Evolutionary conservation across 2,797 vertebrate species (phyloP).

Genomic region (Anguilla anguilla): DNA sequence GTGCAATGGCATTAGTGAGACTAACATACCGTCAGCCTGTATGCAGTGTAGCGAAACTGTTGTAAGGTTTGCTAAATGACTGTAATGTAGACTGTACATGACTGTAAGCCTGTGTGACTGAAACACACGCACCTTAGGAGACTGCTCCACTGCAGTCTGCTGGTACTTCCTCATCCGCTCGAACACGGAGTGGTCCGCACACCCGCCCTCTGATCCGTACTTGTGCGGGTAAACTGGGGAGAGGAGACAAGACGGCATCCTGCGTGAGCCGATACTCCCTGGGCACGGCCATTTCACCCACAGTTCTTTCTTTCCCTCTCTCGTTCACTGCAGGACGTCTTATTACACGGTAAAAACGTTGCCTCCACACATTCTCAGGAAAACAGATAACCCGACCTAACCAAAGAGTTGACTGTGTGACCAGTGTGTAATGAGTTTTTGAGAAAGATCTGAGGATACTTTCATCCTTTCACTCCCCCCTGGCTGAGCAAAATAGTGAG

Average conservation of each 20-base stretch:
- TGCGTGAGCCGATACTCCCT: not conserved
- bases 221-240: constrained; percentile 91
- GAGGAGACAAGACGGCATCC: constrained; percentile 19
- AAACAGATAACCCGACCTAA: not conserved
- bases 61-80: too few species aligned
- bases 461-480: not conserved
- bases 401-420: not conserved
- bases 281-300: not conserved
- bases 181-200: constrained; percentile 94
- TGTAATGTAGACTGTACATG: too few species aligned
- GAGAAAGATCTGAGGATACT: not conserved
- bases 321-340: not conserved
- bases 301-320: not conserved
- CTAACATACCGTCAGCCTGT: not conserved
- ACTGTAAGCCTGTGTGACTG: not conserved
- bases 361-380: not conserved
- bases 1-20: not conserved
- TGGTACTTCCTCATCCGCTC: constrained; percentile 94
- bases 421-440: not conserved
- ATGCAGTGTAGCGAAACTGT: too few species aligned
- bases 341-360: not conserved
- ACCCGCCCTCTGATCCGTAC: constrained; percentile 93
- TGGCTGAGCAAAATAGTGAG: not conserved
- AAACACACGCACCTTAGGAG: constrained; percentile 73
- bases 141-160: constrained; percentile 72